Evolutionary conservation across 2,113 vertebrate species (phyloP).

Genomic region (Pelecanoides urinatrix): DNA sequence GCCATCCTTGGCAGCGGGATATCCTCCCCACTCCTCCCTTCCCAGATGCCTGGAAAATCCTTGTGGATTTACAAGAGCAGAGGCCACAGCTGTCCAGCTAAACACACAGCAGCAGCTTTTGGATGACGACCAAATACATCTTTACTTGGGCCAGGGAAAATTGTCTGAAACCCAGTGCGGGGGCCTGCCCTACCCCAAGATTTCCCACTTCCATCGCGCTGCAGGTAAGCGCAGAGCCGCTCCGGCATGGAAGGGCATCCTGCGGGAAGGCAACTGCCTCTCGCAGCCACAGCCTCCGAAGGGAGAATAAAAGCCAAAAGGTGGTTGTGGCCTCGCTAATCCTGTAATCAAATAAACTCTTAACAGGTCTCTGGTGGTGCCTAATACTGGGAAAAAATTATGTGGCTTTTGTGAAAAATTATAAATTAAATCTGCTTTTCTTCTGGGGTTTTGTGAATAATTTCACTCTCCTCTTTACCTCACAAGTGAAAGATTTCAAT

Average conservation of each 20-base stretch:
- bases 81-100: not conserved
- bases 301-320: not conserved
- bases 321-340: not conserved
- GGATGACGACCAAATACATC: not conserved
- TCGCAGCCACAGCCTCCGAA: not conserved
- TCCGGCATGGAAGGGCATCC: not conserved
- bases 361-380: not conserved
- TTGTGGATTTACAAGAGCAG: not conserved
- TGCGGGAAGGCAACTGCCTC: too few species aligned
- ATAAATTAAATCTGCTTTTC: not conserved
- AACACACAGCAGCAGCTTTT: not conserved
- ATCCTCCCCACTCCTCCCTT: not conserved
- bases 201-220: fast-evolving
- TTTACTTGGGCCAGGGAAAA: not conserved
- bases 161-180: fast-evolving
- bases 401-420: not conserved
- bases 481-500: not conserved
- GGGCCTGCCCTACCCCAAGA: not conserved
- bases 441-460: not conserved
- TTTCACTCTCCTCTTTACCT: not conserved
- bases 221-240: fast-evolving
- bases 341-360: not conserved
- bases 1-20: not conserved
- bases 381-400: not conserved
- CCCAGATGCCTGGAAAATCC: not conserved